Percentiles rank a stretch among this genome's conserved stretches.
Evolutionary conservation across 1,140 invertebrate species (phyloP).

Genomic region (Coelopa frigida): DNA sequence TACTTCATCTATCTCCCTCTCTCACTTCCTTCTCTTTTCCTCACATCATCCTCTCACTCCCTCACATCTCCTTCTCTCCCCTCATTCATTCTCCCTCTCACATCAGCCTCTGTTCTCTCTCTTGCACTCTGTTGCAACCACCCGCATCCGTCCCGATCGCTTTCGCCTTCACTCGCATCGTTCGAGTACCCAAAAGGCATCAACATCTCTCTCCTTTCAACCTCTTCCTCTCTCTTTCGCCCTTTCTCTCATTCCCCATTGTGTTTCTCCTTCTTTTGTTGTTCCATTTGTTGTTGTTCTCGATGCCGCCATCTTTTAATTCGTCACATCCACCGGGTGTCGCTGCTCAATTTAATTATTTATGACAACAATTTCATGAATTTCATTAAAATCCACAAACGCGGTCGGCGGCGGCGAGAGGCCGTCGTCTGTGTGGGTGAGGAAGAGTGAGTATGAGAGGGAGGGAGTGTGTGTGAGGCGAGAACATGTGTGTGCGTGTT

Average conservation of each 20-base stretch:
- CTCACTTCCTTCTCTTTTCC: too few relatives aligned
- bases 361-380: constrained; percentile 20
- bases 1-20: too few relatives aligned
- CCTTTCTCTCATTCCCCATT: neutral
- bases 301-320: neutral
- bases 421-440: too few relatives aligned
- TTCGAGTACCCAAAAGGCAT: neutral
- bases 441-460: too few relatives aligned
- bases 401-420: constrained; percentile 9
- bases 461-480: too few relatives aligned
- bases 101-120: too few relatives aligned
- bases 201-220: neutral
- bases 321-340: neutral
- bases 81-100: too few relatives aligned
- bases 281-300: neutral
- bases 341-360: constrained; percentile 20
- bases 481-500: too few relatives aligned
- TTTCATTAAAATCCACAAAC: constrained; percentile 20
- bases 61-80: too few relatives aligned
- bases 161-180: neutral
- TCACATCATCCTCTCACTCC: too few relatives aligned
- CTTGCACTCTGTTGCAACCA: too few relatives aligned
- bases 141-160: too few relatives aligned
- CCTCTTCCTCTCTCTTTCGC: neutral
- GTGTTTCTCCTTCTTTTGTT: neutral